These are phyloP conservation scores for Corythornis cristatus DNA, from an alignment of 2,113 vertebrate species.

Conservation along the genomic window DNA sequence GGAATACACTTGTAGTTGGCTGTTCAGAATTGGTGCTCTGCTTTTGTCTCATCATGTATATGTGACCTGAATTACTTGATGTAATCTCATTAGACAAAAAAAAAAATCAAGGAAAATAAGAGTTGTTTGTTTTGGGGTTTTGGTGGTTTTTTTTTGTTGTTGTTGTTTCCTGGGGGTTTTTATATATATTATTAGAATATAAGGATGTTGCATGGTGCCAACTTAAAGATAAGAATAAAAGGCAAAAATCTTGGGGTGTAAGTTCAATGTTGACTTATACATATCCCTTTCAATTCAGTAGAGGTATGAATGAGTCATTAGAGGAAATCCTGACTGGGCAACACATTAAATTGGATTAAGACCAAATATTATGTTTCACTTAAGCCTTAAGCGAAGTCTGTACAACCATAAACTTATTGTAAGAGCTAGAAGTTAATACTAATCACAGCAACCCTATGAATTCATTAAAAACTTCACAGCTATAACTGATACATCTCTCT, in stretches of 20 bases:
- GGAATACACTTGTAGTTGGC: not conserved
- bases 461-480: not conserved
- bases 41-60: not conserved
- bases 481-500: not conserved
- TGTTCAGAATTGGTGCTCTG: not conserved
- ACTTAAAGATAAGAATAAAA: not conserved
- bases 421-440: not conserved
- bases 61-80: not conserved
- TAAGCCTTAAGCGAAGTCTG: constrained; percentile 1
- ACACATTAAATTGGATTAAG: constrained; percentile 35
- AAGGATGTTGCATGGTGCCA: not conserved
- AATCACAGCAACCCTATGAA: not conserved
- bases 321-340: constrained; percentile 55
- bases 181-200: not conserved
- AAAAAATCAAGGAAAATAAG: not conserved
- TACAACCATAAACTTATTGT: not conserved
- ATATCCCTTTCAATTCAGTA: constrained; percentile 45
- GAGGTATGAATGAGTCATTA: constrained; percentile 37
- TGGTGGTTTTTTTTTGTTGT: no score
- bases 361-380: constrained; percentile 37
- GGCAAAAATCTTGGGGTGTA: not conserved
- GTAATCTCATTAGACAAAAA: not conserved
- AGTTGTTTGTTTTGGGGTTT: not conserved
- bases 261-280: not conserved
- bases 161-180: not conserved